Evolutionary conservation across 2,113 vertebrate species (phyloP), one percentile per base, ranked within the genome.

Genomic region (Stomatorhinus ivindoensis): DNA sequence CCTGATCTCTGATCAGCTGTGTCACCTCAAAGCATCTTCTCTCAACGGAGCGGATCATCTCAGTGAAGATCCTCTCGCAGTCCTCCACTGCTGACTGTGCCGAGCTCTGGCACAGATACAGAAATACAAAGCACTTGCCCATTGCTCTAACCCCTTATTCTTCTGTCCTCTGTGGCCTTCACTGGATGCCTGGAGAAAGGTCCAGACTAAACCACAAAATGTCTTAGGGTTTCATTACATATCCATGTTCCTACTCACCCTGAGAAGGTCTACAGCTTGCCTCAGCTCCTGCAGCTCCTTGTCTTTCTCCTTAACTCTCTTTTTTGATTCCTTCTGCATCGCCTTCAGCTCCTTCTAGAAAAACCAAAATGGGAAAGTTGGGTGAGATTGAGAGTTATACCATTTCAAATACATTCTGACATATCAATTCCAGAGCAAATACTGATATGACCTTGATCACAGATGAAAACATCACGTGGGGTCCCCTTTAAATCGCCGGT

Each of bases 251-350:
- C 53, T 89, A 53, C 76, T 55, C 76, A 89, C 88, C 21, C 21
- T 89, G 76, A 53, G 21, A 42, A 48, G 50, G 48, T 17, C 46
- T 3, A 58, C 15, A 55, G 76, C 35, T 39, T 83, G 15, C 48
- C 35, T 53, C 48, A 89, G 11, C 53, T 89, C 58, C 48, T 89
- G 55, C 58, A 89, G 46, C 39, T 86, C 44, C 61, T 69, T 51
- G 19, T 73, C 31, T 47, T 24, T 73, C n/a, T 89, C n/a, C 58
- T 87, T 53, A 46, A 89, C 65, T 42, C 46, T 55, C 85, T 55
- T 50, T 4, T 89, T 35, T 11, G 69, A 89, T n/a, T 89, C 44
- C 51, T 53, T 35, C 76, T 61, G 50, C n/a, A 44, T 58, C 8
- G 47, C 9, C 50, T 27, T 19, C 76, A 89, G 5, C 53, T 89